phyloP scores from a whole-genome alignment of 2,888 invertebrate species.

The Eretmocerus hayati region DNA sequence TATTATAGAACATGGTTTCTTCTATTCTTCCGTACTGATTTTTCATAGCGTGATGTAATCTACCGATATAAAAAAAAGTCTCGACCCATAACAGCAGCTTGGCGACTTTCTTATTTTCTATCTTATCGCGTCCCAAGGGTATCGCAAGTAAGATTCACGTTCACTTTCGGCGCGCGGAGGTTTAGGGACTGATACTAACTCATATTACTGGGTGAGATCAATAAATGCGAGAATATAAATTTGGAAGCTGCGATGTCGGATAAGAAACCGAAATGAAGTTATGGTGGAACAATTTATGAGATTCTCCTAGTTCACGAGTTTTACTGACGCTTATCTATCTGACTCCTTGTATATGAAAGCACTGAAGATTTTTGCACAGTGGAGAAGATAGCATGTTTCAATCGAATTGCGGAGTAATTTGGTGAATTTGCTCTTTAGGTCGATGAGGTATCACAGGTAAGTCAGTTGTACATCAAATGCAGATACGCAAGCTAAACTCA shows the following conservation, averaged over 20 bases:
- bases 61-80: constrained; percentile 43
- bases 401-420: too few relatives aligned
- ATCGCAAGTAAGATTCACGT: constrained; percentile 38
- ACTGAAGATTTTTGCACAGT: too few relatives aligned
- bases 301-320: constrained; percentile 3
- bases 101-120: constrained; percentile 31
- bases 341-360: too few relatives aligned
- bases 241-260: constrained; percentile 27
- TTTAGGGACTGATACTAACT: constrained; percentile 24
- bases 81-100: constrained; percentile 36
- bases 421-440: too few relatives aligned
- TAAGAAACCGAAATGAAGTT: constrained; percentile 21
- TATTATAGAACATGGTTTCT: too few relatives aligned
- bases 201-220: too few relatives aligned
- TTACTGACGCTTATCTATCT: constrained; percentile 14
- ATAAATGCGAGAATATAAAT: constrained; percentile 43
- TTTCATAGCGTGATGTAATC: constrained; percentile 13
- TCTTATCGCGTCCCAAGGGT: constrained; percentile 38
- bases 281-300: constrained; percentile 15
- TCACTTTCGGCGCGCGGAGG: constrained; percentile 15
- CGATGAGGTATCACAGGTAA: too few relatives aligned
- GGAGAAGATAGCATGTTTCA: too few relatives aligned
- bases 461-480: too few relatives aligned
- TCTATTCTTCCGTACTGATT: not conserved
- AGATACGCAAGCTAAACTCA: too few relatives aligned